Evolutionary conservation across 2,797 vertebrate species (phyloP).

Genomic region (Poeciliopsis paucimaculata): DNA sequence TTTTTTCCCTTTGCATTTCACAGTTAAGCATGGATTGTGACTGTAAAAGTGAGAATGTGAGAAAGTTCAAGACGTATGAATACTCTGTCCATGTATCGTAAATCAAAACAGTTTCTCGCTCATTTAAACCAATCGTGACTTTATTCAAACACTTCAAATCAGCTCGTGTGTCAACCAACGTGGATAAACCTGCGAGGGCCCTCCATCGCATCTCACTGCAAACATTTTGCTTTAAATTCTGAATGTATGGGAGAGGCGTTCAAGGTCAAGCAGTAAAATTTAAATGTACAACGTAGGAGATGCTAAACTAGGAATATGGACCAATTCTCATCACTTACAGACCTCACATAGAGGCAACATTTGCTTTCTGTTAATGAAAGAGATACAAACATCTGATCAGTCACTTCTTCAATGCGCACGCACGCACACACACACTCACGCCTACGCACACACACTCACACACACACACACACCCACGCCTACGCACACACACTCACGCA

Average conservation of each 20-base stretch:
- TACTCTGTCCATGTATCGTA: not conserved
- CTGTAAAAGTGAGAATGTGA: not conserved
- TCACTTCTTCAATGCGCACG: conserved; percentile 14
- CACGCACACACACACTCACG: not conserved
- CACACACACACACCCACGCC: not conserved
- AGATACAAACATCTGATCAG: conserved; percentile 12
- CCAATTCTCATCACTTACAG: conserved; percentile 41
- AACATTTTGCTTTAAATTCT: conserved; percentile 45
- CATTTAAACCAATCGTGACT: conserved; percentile 57
- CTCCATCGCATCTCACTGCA: conserved; percentile 42
- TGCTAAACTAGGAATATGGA: conserved; percentile 34
- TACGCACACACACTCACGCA: not conserved
- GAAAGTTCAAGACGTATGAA: not conserved
- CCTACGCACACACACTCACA: not conserved
- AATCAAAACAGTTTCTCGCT: conserved; percentile 19
- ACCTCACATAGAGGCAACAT: conserved; percentile 33
- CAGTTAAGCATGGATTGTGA: not conserved
- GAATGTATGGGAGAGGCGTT: conserved; percentile 43
- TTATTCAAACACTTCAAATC: conserved; percentile 73
- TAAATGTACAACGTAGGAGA: conserved; percentile 55
- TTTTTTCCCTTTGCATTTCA: not conserved
- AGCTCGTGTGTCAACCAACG: conserved; percentile 51
- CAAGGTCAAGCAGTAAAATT: conserved; percentile 30
- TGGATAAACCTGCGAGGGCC: conserved; percentile 48
- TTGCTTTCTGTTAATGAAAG: not conserved